Base-by-base conservation (phyloP, 1,140 invertebrate genomes). In the Sarcophaga peregrina region DNA sequence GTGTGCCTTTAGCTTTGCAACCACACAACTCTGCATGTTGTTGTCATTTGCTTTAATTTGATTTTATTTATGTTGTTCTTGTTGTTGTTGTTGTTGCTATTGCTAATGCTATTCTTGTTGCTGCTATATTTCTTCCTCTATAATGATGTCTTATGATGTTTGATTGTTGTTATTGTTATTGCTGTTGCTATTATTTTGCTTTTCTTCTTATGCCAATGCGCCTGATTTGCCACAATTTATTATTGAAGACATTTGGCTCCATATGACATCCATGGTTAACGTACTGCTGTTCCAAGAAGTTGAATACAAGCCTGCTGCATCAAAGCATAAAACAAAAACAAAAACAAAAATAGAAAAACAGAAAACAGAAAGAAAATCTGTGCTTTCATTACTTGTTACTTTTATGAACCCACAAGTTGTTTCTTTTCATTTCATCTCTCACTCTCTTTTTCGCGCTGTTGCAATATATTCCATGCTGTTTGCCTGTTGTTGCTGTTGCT, bases 221-320 rank as follows among this genome's bases (percentile, higher is more conserved):
- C 37, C 80, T 81, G 80, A 81, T 81, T 81, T 81, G 54, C 80
- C 80, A 62, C 80, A 81, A 81, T 81, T 81, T 81, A 81, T 81
- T 81, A 81, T 81, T 81, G n/a, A 81, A 78, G 75, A 78, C 75
- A 78, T 78, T 78, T 78, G 62, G 75, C 75, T 52, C 47, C 75
- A 78, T 78, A 78, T 78, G 75, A 78, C 75, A 78, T 78, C 75
- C 75, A 50, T 78, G 17, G n/a, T 68, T 68, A 68, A 20, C 13
- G 13, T 9, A 8, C 7, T 68, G 15, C 62, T 68, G 9, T 68
- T 68, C 62, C 62, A 68, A 68, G 62, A 17, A 68, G 62, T 68
- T 68, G 0, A 5, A 5, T 58, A 13, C 52, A 13, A 5, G 6
- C 13, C 6, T 13, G n/a, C 54, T n/a, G n/a, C n/a, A n/a, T n/a